Base-by-base conservation (phyloP, 2,797 vertebrate species). In the Rhinichthys osculus region DNA sequence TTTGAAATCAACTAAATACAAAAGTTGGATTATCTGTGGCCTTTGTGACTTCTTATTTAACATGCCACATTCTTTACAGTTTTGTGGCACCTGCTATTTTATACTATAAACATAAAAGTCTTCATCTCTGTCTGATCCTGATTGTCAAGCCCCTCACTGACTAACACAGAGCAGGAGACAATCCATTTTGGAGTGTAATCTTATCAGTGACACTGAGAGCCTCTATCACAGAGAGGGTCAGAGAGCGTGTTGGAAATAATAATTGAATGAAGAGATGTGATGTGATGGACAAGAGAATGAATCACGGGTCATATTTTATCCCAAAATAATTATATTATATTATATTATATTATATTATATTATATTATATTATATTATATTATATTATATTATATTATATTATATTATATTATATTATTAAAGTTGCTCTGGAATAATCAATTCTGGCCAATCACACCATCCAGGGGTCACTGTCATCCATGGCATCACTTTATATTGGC, bases 151-250 rank as follows among this genome's bases (percentile, higher is more conserved):
- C 52, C 52, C 74, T 77, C 73, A 38, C 19, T 77, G 33, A 40
- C 52, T 50, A 21, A 66, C 64, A 54, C 13, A 38, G 7, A 70
- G 33, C 33, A 38, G 21, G 23, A 79, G 59, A 33, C n/a, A 44
- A 33, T 62, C 35, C 35, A 62, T 80, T 80, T 81, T 50, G 14
- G 33, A 54, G 33, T 70, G 21, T 54, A 47, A 70, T 81, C 44
- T 38, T 81, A 81, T 81, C 21, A 69, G 23, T 59, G 11, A 73
- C 38, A 50, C 14, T 50, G 47, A 50, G 47, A 50, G 14, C 14
- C 47, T 50, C 47, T 17, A 21, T 80, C 33, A 70, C 33, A 38
- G 14, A 70, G 33, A 82, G 80, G 9, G 64, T 33, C 42, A 81
- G 13, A 66, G 40, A 62, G 38, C 4, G 47, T 77, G 64, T 3